phyloP scores from a whole-genome alignment of 2,888 invertebrate genomes.

The Lasioglossum villosulum region DNA sequence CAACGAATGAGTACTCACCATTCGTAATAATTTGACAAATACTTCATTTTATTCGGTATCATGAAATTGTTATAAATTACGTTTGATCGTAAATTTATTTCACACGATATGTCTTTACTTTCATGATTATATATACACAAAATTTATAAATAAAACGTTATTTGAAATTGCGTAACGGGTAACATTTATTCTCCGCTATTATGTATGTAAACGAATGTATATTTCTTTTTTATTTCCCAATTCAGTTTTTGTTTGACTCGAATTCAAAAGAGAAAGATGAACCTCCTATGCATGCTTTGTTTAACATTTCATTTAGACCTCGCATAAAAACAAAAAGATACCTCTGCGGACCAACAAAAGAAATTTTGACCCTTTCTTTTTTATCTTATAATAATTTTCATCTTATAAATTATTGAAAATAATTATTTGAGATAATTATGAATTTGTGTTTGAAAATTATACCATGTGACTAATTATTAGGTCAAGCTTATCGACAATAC shows the following conservation, averaged over 20 bases:
- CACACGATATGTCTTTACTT: conserved; percentile 30
- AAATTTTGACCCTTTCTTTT: neutral
- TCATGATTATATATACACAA: conserved; percentile 25
- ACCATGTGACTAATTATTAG: neutral
- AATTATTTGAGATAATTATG: neutral
- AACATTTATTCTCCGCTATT: neutral
- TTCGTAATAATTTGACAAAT: conserved; percentile 31
- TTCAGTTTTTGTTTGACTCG: neutral
- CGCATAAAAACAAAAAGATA: neutral
- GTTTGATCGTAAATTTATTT: conserved; percentile 23
- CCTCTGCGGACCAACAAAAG: neutral
- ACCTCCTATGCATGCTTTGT: too few relatives aligned
- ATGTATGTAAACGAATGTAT: neutral
- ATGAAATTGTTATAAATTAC: conserved; percentile 22
- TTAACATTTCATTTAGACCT: neutral
- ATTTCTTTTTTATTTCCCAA: neutral
- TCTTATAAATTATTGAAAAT: neutral
- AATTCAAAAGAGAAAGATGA: too few relatives aligned
- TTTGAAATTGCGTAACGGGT: conserved; percentile 15
- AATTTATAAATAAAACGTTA: conserved; percentile 67
- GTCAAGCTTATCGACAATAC: too few relatives aligned
- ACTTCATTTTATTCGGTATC: conserved; percentile 19
- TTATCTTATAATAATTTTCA: too few relatives aligned
- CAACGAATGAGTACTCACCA: neutral
- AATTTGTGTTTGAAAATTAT: neutral